phyloP scores from a whole-genome alignment of 1,140 invertebrate genomes.

The Papilio glaucus region DNA sequence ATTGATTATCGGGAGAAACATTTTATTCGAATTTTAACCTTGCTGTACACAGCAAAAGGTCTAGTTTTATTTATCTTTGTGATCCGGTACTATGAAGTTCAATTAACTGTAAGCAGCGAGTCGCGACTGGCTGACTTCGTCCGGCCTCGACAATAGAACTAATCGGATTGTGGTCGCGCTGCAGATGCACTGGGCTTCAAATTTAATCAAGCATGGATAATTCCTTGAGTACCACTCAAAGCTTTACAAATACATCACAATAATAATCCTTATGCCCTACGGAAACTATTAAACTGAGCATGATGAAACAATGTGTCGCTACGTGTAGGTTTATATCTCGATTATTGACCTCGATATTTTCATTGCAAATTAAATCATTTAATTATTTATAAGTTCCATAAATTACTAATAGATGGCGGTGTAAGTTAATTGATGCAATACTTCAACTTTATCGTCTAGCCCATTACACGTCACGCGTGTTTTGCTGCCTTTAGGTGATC shows the following conservation, averaged over 20 bases:
- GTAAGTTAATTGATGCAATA: too few species aligned
- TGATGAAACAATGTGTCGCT: too few species aligned
- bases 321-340: too few species aligned
- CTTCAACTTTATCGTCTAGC: too few species aligned
- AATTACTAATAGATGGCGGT: too few species aligned
- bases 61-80: not conserved
- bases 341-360: too few species aligned
- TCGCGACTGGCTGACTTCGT: slow-evolving; percentile 20
- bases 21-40: not conserved
- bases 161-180: slow-evolving; percentile 20
- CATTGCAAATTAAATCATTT: too few species aligned
- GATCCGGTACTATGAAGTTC: not conserved
- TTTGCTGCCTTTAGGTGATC: too few species aligned
- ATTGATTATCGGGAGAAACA: not conserved
- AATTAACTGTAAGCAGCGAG: slow-evolving; percentile 11
- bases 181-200: slow-evolving; percentile 13
- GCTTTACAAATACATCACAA: not conserved
- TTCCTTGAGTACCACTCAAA: not conserved
- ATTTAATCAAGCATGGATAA: slow-evolving; percentile 7
- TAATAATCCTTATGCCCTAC: too few species aligned
- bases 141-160: slow-evolving; percentile 22
- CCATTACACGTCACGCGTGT: too few species aligned
- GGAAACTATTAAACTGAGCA: too few species aligned
- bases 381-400: too few species aligned
- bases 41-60: not conserved